Evolutionary conservation across 2,113 vertebrate genomes (phyloP).

Genomic region (Cephalopterus ornatus): DNA sequence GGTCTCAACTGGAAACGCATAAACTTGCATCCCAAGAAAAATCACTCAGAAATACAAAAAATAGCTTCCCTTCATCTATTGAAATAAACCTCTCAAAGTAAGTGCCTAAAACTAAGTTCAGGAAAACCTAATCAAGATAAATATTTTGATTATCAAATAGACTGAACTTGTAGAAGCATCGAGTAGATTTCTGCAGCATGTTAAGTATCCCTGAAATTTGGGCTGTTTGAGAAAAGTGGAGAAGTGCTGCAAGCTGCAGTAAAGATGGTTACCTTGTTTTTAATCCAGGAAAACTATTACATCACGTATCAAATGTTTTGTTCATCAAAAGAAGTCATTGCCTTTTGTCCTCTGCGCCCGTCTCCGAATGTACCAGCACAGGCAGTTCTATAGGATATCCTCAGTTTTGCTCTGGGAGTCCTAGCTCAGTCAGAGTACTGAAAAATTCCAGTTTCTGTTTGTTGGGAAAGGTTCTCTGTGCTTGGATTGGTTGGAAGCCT

Average conservation of each 20-base stretch:
- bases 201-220: neutral
- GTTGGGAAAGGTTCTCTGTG: neutral
- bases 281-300: neutral
- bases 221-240: fast-evolving
- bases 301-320: neutral
- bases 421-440: neutral
- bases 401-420: neutral
- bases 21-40: neutral
- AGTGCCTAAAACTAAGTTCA: neutral
- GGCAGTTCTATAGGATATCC: neutral
- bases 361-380: conserved; percentile 5
- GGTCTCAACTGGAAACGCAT: neutral
- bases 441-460: neutral
- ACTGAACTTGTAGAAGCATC: neutral
- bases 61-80: neutral
- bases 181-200: neutral
- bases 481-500: neutral
- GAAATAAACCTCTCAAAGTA: neutral
- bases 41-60: neutral
- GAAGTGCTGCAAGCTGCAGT: neutral
- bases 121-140: neutral
- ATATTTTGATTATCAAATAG: neutral
- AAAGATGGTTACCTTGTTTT: neutral
- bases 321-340: neutral
- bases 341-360: neutral